These are phyloP conservation scores for Alloscopus bannaensis DNA, from an alignment of 2,888 invertebrate genomes.

Conservation along the genomic window DNA sequence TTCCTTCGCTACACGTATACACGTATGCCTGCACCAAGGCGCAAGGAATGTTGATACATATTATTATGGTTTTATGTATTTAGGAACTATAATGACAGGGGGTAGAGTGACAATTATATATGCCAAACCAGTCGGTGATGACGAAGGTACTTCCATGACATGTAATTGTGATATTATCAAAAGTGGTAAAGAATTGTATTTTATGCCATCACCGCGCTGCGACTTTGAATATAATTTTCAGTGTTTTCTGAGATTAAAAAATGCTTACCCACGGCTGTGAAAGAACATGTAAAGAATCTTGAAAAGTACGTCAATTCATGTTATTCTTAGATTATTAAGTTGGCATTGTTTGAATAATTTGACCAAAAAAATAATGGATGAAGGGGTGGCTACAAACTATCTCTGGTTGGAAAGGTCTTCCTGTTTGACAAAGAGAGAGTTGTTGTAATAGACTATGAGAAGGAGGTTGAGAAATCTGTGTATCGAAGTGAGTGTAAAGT, in stretches of 20 bases:
- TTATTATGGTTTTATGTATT: too few species aligned
- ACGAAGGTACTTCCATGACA: slow-evolving; percentile 37
- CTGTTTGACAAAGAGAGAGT: slow-evolving; percentile 34
- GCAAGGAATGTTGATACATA: too few species aligned
- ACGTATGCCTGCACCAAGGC: too few species aligned
- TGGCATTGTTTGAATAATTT: too few species aligned
- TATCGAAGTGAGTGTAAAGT: slow-evolving; percentile 19
- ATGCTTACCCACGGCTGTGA: slow-evolving; percentile 9
- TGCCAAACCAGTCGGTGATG: slow-evolving; percentile 16
- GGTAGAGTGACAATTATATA: slow-evolving; percentile 36
- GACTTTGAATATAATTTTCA: neutral
- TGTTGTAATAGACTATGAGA: slow-evolving; percentile 30
- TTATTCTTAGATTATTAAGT: slow-evolving; percentile 5
- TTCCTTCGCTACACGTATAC: too few species aligned
- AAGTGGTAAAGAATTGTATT: too few species aligned
- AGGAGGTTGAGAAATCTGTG: slow-evolving; percentile 14
- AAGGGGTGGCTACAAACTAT: slow-evolving; percentile 49
- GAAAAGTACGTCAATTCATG: slow-evolving; percentile 31
- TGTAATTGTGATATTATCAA: too few species aligned
- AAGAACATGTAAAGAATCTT: slow-evolving; percentile 26
- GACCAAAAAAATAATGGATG: slow-evolving; percentile 2
- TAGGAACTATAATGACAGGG: slow-evolving; percentile 6
- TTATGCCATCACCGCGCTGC: neutral
- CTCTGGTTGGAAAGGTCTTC: slow-evolving; percentile 37
- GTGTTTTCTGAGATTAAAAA: slow-evolving; percentile 38